Conservation (phyloP, 2,888 invertebrate species). For the Unio delphinus region DNA sequence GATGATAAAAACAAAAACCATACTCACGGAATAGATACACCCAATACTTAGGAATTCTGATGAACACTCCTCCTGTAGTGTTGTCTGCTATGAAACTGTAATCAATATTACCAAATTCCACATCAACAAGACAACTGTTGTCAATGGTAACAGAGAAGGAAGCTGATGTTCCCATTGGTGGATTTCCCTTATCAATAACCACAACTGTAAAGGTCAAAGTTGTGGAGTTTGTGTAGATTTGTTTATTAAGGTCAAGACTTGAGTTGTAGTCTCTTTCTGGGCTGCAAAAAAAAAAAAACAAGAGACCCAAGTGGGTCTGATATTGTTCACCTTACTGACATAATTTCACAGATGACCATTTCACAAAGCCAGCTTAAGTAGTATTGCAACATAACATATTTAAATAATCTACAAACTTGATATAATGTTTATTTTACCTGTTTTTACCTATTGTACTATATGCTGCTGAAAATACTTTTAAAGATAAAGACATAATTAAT, state of each 20-base stretch:
- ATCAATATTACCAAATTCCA: slow-evolving; percentile 40
- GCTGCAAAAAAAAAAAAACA: slow-evolving; percentile 21
- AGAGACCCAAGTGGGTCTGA: slow-evolving; percentile 11
- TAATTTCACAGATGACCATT: too few relatives aligned
- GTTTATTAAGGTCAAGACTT: slow-evolving; percentile 37
- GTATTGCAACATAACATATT: too few relatives aligned
- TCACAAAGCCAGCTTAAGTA: too few relatives aligned
- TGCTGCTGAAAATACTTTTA: too few relatives aligned
- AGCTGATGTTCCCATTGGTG: slow-evolving; percentile 48
- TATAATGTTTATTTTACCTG: too few relatives aligned
- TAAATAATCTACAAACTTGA: too few relatives aligned
- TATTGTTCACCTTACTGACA: too few relatives aligned
- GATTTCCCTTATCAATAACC: slow-evolving; percentile 53
- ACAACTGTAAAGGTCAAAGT: slow-evolving; percentile 43
- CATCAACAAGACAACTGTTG: slow-evolving; percentile 58
- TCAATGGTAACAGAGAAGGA: slow-evolving; percentile 44
- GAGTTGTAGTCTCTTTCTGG: slow-evolving; percentile 37
- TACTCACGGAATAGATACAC: slow-evolving; percentile 52
- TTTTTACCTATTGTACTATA: too few relatives aligned
- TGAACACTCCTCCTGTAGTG: slow-evolving; percentile 43
- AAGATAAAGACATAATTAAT: too few relatives aligned
- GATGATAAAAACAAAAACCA: background rate
- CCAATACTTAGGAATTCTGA: slow-evolving; percentile 54
- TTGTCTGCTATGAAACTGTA: slow-evolving; percentile 40
- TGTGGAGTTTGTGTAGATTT: slow-evolving; percentile 46